phyloP scores from a whole-genome alignment of 2,797 vertebrate genomes.

The Potorous gilbertii region DNA sequence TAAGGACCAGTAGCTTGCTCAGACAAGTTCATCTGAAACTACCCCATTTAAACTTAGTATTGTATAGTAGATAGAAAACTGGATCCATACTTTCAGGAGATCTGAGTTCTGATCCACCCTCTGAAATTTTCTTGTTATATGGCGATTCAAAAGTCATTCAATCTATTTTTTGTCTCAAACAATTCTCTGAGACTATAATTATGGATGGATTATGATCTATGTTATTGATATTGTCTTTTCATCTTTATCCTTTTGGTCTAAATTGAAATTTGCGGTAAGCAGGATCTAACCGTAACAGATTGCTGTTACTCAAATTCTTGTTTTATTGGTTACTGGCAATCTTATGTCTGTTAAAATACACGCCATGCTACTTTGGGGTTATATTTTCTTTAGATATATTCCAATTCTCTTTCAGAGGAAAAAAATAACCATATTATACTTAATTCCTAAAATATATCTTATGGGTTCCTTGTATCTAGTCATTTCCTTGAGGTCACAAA shows the following conservation, averaged over 20 bases:
- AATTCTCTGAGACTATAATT: neutral
- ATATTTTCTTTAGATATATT: neutral
- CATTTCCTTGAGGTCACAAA: neutral
- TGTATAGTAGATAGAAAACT: neutral
- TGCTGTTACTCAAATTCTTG: neutral
- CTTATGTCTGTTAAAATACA: neutral
- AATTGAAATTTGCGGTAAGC: neutral
- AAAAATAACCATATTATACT: neutral
- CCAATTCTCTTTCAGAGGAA: neutral
- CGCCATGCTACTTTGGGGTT: neutral
- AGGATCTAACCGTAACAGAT: neutral
- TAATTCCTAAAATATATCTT: neutral
- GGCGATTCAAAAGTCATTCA: neutral
- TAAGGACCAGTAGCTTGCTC: neutral
- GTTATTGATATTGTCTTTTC: neutral
- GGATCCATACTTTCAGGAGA: neutral
- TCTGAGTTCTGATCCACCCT: neutral
- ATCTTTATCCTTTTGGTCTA: neutral
- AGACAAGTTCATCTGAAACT: neutral
- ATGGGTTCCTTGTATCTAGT: neutral
- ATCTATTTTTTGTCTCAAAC: neutral
- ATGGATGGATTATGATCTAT: neutral
- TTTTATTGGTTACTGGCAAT: neutral
- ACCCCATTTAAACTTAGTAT: neutral
- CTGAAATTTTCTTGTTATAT: neutral